Conservation (phyloP, 2,888 invertebrate species). For the Plutella xylostella region DNA sequence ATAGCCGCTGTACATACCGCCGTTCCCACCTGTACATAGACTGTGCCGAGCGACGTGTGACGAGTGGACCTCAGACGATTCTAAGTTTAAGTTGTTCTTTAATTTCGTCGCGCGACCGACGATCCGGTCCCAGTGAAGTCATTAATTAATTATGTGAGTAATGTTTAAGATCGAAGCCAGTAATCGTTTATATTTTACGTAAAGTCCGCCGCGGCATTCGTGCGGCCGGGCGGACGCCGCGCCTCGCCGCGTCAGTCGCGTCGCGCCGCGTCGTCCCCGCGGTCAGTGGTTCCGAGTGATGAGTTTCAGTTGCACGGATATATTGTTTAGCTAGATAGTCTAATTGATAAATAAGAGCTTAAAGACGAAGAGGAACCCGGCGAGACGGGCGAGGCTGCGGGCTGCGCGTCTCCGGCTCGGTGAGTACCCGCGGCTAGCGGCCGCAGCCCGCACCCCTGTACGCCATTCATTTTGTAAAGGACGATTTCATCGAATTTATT, state of each 20-base stretch:
- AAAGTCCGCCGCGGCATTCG: slow-evolving; percentile 37
- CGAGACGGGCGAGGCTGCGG: slow-evolving; percentile 15
- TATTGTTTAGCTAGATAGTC: slow-evolving; percentile 54
- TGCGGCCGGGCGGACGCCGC: slow-evolving; percentile 12
- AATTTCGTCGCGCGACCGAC: slow-evolving; percentile 27
- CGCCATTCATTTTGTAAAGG: slow-evolving; percentile 48
- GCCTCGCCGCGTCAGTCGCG: slow-evolving; percentile 36
- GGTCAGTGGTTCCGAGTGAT: slow-evolving; percentile 28
- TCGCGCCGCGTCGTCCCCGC: slow-evolving; percentile 4
- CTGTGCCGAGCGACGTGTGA: slow-evolving; percentile 1
- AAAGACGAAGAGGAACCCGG: slow-evolving; percentile 42
- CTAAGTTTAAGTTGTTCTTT: slow-evolving; percentile 45
- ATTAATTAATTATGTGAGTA: slow-evolving; percentile 51
- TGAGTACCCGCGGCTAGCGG: background rate
- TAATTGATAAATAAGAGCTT: slow-evolving; percentile 58
- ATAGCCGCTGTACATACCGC: background rate
- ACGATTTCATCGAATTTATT: slow-evolving; percentile 70
- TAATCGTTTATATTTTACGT: slow-evolving; percentile 51
- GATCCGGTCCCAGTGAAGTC: slow-evolving; percentile 38
- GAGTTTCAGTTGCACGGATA: slow-evolving; percentile 25
- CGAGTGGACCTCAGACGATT: background rate
- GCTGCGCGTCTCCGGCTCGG: slow-evolving; percentile 22
- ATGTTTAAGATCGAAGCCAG: slow-evolving; percentile 54
- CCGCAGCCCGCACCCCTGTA: slow-evolving; percentile 7
- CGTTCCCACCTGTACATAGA: slow-evolving; percentile 16